Percentiles rank a stretch among this genome's conserved stretches.
These are phyloP conservation scores for Montipora capitata DNA, from an alignment of 92 coral and sea anemone species.

Conservation along the genomic window DNA sequence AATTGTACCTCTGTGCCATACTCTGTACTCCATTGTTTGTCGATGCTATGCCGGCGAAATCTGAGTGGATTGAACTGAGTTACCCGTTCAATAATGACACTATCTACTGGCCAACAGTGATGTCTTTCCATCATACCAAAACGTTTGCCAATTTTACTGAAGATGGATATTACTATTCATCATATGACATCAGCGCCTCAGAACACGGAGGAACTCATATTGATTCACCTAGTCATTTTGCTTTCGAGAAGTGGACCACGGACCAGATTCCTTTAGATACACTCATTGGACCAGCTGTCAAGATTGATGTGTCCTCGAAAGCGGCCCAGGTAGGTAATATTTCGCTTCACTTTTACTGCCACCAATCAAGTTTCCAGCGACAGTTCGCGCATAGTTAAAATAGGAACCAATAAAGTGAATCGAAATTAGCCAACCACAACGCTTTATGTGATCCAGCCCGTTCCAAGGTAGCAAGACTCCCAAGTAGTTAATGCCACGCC, in stretches of 20 bases:
- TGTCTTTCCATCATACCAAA: conserved; percentile 48
- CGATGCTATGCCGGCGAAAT: neutral
- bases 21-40: conserved; percentile 4
- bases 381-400: no score
- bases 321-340: conserved; percentile 39
- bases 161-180: conserved; percentile 48
- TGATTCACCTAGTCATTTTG: conserved; percentile 86
- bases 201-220: conserved; percentile 92
- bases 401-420: no score
- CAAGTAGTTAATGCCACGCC: no score
- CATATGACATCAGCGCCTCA: conserved; percentile 49
- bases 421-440: no score
- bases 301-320: conserved; percentile 83
- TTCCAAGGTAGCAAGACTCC: no score
- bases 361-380: no score
- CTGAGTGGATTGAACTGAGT: conserved; percentile 78
- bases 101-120: conserved; percentile 74
- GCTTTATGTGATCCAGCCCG: no score
- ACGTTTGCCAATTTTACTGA: conserved; percentile 28
- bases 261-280: conserved; percentile 84
- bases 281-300: conserved; percentile 87
- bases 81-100: conserved; percentile 77
- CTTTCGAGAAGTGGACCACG: conserved; percentile 62
- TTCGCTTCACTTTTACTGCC: neutral
- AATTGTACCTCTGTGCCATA: neutral